Evolutionary conservation across 2,797 vertebrate genomes (phyloP).

Genomic region (Danio tinwini): DNA sequence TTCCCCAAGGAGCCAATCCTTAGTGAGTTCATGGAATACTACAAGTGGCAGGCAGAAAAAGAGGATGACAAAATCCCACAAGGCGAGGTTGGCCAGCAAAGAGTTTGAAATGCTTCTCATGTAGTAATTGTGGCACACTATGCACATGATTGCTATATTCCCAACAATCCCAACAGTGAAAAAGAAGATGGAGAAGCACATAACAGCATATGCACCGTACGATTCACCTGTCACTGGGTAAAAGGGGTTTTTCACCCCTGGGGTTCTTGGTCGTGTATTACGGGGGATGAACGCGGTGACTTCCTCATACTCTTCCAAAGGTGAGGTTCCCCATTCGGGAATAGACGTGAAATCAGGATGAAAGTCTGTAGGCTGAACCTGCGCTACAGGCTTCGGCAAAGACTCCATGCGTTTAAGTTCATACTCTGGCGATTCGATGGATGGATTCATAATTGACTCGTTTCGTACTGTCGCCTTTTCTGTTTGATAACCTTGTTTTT

Average conservation of each 20-base stretch:
- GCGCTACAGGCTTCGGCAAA: slow-evolving; percentile 66
- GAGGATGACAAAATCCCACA: slow-evolving; percentile 94
- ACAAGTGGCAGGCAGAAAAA: slow-evolving; percentile 97
- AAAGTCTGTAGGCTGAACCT: slow-evolving; percentile 64
- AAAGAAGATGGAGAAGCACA: slow-evolving; percentile 84
- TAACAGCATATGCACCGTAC: slow-evolving; percentile 87
- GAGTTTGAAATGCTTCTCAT: slow-evolving; percentile 98
- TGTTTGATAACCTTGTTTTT: neutral
- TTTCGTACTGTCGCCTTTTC: slow-evolving; percentile 12
- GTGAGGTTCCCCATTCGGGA: slow-evolving; percentile 62
- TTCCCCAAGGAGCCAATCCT: slow-evolving; percentile 94
- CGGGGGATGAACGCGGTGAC: slow-evolving; percentile 67
- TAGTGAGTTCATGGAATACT: slow-evolving; percentile 92
- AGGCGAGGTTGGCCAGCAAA: slow-evolving; percentile 92
- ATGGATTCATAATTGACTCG: neutral
- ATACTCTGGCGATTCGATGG: neutral
- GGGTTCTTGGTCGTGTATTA: slow-evolving; percentile 64
- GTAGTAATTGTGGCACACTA: slow-evolving; percentile 97
- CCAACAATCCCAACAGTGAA: slow-evolving; percentile 90
- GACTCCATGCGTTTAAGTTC: slow-evolving; percentile 30
- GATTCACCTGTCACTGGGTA: slow-evolving; percentile 88
- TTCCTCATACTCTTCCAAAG: slow-evolving; percentile 63
- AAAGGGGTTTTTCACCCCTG: slow-evolving; percentile 88
- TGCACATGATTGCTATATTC: slow-evolving; percentile 96
- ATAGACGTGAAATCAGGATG: slow-evolving; percentile 58